Percentiles rank a stretch among this genome's conserved stretches.
phyloP scores from a whole-genome alignment of 2,113 vertebrate species.

The Rallus limicola region DNA sequence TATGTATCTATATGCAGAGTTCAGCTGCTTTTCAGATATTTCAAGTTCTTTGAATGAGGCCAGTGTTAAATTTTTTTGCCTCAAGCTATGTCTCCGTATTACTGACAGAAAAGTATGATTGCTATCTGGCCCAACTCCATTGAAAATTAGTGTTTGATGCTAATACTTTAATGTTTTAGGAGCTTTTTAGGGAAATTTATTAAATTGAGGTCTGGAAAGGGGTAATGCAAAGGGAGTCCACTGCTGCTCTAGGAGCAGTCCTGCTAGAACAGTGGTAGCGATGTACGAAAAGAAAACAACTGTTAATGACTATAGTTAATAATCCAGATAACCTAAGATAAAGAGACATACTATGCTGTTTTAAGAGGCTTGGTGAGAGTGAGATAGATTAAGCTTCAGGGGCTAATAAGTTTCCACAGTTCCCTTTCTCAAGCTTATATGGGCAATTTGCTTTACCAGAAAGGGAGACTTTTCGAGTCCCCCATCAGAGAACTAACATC shows the following conservation, averaged over 20 bases:
- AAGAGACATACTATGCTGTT: background rate
- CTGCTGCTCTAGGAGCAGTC: background rate
- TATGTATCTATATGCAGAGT: background rate
- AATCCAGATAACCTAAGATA: background rate
- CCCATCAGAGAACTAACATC: background rate
- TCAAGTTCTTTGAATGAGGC: slow-evolving; percentile 16
- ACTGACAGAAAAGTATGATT: background rate
- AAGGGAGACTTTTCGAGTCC: background rate
- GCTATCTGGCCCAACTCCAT: background rate
- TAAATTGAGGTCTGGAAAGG: background rate
- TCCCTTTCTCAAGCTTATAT: background rate
- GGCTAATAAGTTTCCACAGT: background rate
- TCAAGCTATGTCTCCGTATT: background rate
- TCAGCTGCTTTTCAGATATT: background rate
- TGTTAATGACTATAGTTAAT: background rate
- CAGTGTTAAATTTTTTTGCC: background rate
- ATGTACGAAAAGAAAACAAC: background rate
- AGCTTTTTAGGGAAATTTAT: background rate
- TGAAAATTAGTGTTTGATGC: slow-evolving; percentile 13
- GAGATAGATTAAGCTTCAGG: background rate
- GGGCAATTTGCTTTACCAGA: background rate
- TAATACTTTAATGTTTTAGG: background rate
- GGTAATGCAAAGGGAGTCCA: background rate
- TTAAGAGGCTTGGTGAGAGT: background rate
- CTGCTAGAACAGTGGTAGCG: background rate